Base-by-base conservation (phyloP, 2,797 vertebrate species). In the Labeo calbasu region DNA sequence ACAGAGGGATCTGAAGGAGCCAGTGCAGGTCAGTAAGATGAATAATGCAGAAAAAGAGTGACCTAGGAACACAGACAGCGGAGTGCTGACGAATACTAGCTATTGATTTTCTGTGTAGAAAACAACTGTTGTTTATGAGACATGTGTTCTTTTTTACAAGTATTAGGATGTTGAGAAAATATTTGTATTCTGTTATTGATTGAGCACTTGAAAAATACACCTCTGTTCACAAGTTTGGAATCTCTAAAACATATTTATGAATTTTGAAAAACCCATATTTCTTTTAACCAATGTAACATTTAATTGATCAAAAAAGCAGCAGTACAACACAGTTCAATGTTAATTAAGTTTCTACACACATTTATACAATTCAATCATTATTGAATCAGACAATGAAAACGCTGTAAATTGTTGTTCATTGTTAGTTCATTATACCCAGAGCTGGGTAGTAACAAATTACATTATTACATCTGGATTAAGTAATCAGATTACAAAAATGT, bases 31-130 rank as follows among this genome's bases (percentile, higher is more conserved):
- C 66, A 82, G 81, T 77, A 53, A 77, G 55, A 79, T 79, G 59
- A 85, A 81, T 85, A 72, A 80, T 73, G 70, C 50, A 75, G 21
- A 69, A 71, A 78, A 61, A 84, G 51, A 51, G 9, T 79, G 76
- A 70, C 28, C 25, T 53, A 48, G 73, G 4, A 83, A 55, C 63
- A 83, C 63, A 83, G 51, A 77, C 19, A 77, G 43, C 19, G 48
- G 50, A 17, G 12, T 70, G 51, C 40, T 69, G 75, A 77, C 12
- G 9, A 83, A 83, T 69, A 36, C n/a, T 43, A 55, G 63, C 19
- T 28, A 48, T 73, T 43, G 59, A 65, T 51, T 51, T 40, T 66
- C 66, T 81, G 66, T 70, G 36, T 40, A 43, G 36, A 59, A 40
- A 57, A 71, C 32, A 77, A 28, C 21, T 79, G 48, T 36, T 28